phyloP scores from a whole-genome alignment of 2,113 vertebrate species.

The Nesogale talazaci region DNA sequence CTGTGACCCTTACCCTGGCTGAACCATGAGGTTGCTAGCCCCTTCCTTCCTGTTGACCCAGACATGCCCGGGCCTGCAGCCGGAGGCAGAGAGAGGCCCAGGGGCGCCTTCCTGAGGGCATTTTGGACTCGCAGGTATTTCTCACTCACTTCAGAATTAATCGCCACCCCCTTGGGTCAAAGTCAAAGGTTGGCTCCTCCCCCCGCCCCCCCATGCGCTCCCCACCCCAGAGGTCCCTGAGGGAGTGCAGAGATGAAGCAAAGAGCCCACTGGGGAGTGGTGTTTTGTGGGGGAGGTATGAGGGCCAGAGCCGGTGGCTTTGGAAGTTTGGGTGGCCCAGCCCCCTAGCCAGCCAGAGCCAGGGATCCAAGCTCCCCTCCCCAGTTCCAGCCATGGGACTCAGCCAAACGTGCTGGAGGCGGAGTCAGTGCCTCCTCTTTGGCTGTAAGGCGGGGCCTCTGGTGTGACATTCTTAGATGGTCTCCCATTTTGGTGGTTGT shows the following conservation, averaged over 20 bases:
- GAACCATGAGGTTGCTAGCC: not conserved
- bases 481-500: no score
- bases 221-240: not conserved
- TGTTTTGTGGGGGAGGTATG: not conserved
- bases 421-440: no score
- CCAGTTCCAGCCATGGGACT: not conserved
- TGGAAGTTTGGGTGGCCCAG: not conserved
- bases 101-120: not conserved
- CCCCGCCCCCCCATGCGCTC: not conserved
- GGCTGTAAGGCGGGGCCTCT: no score
- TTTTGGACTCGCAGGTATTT: constrained; percentile 6
- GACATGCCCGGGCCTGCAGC: not conserved
- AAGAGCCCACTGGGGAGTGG: not conserved
- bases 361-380: not conserved
- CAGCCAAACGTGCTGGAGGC: not conserved
- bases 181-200: not conserved
- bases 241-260: not conserved
- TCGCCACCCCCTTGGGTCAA: not conserved
- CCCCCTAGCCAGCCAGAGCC: not conserved
- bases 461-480: no score
- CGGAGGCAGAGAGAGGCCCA: not conserved
- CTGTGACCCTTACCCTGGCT: not conserved
- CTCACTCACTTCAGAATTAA: not conserved
- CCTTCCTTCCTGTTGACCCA: not conserved
- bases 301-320: not conserved